Percentiles rank a stretch among this genome's conserved stretches.
Conservation (phyloP, 2,113 vertebrate species). For the Uria lomvia region DNA sequence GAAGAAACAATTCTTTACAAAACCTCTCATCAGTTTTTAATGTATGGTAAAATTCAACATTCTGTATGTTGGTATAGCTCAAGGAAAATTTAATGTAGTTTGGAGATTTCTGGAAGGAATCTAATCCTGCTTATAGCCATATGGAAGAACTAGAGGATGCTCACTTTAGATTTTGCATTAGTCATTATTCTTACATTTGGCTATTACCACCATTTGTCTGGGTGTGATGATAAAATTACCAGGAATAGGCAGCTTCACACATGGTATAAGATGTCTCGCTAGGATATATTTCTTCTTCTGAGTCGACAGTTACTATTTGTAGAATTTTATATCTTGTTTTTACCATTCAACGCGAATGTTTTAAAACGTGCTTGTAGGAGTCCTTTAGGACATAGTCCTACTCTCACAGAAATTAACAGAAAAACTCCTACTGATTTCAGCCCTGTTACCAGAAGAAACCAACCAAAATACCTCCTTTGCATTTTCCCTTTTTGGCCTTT, state of each 20-base stretch:
- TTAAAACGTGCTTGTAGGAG: slow-evolving; percentile 23
- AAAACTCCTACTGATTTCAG: slow-evolving; percentile 31
- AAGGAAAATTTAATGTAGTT: background rate
- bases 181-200: slow-evolving; percentile 61
- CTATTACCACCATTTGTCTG: slow-evolving; percentile 38
- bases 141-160: slow-evolving; percentile 41
- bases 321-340: slow-evolving; percentile 14
- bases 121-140: slow-evolving; percentile 10
- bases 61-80: background rate
- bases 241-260: slow-evolving; percentile 48
- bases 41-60: background rate
- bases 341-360: slow-evolving; percentile 21
- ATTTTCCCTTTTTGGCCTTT: background rate
- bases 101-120: slow-evolving; percentile 34
- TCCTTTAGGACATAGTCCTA: background rate
- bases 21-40: background rate
- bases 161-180: slow-evolving; percentile 52
- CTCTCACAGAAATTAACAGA: slow-evolving; percentile 11
- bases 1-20: background rate
- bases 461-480: background rate
- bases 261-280: background rate
- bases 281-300: slow-evolving; percentile 26
- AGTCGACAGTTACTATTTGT: slow-evolving; percentile 41
- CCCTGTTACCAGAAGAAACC: background rate
- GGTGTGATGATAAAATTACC: background rate